Evolutionary conservation across 2,888 invertebrate species (phyloP).

Genomic region (Leucophenga montana): DNA sequence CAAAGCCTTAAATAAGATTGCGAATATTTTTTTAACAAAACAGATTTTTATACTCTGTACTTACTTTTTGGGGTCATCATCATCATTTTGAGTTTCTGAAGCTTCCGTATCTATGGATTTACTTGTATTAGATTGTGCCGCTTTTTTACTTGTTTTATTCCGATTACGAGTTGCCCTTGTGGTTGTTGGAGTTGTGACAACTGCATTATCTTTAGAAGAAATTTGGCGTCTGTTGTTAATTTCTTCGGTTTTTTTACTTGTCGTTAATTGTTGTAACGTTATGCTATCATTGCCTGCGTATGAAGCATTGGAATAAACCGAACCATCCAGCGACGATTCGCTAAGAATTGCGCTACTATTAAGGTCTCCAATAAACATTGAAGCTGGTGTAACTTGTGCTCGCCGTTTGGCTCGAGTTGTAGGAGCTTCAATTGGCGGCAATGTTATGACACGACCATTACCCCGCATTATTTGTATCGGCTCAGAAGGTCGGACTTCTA

Average conservation of each 20-base stretch:
- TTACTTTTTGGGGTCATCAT: constrained; percentile 91
- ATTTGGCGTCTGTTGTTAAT: background rate
- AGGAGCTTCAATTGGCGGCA: constrained; percentile 88
- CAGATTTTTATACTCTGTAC: constrained; percentile 10
- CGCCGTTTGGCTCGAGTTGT: constrained; percentile 84
- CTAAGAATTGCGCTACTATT: constrained; percentile 38
- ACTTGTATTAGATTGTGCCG: constrained; percentile 40
- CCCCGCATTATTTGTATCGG: constrained; percentile 83
- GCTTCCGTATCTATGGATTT: constrained; percentile 55
- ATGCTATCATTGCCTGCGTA: constrained; percentile 39
- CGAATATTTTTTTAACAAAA: background rate
- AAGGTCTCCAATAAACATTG: constrained; percentile 34
- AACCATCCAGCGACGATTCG: constrained; percentile 53
- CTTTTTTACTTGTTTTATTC: constrained; percentile 52
- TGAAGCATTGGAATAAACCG: constrained; percentile 39
- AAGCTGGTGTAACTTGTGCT: constrained; percentile 72
- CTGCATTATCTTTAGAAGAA: constrained; percentile 39
- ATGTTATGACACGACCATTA: constrained; percentile 83
- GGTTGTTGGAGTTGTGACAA: background rate
- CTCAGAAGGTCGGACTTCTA: constrained; percentile 61
- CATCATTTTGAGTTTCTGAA: constrained; percentile 79
- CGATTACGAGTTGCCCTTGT: constrained; percentile 1
- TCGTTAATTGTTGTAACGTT: background rate
- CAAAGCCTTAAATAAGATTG: constrained; percentile 78
- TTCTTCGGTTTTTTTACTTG: background rate